Evolutionary conservation across 2,113 vertebrate species (phyloP), one percentile per base, ranked within the genome.

Genomic region (Triplophysa dalaica): DNA sequence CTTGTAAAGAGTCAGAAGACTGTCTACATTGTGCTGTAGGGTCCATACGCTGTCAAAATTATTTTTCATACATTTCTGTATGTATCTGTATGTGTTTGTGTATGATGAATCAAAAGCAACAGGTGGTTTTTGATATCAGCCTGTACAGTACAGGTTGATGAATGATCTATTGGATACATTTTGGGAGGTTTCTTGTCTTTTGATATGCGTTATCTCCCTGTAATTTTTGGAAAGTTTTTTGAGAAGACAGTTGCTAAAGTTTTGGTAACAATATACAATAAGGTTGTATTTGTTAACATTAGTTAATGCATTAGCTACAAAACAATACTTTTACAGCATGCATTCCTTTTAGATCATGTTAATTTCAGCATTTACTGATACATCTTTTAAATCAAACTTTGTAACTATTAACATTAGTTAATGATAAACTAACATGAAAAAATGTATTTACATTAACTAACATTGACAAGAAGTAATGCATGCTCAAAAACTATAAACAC

Each of bases 91-190:
- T 62, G 64, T 81, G 78, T 33, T 33, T 33, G 33, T 22, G 64
- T 83, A 22, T 85, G 85, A 87, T 67, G 75, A 50, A 87, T 86
- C 78, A 84, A 61, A 62, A 81, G 22, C 60, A 61, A 65, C 52
- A 66, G 74, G 56, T 64, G 24, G 38, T 82, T 63, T 87, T 73
- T 79, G 48, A 62, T 82, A 81, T 81, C 77, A 68, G 52, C 43
- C 69, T 62, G 73, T 50, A 61, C 62, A 6, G 29, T 50, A 64
- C 65, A 8, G 24, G 43, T 79, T 86, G 80, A 86, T 86, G 61
- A 85, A 88, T 78, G 64, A 56, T 58, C 19, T 74, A 38, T 7
- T 38, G 33, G 33, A 58, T 74, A 43, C 13, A 7, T 43, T 74
- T 60, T 60, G 33, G 33, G 61, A 61, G 17, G 24, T 43, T 43